phyloP scores from a whole-genome alignment of 2,113 vertebrate genomes.

The Tamias sibiricus region DNA sequence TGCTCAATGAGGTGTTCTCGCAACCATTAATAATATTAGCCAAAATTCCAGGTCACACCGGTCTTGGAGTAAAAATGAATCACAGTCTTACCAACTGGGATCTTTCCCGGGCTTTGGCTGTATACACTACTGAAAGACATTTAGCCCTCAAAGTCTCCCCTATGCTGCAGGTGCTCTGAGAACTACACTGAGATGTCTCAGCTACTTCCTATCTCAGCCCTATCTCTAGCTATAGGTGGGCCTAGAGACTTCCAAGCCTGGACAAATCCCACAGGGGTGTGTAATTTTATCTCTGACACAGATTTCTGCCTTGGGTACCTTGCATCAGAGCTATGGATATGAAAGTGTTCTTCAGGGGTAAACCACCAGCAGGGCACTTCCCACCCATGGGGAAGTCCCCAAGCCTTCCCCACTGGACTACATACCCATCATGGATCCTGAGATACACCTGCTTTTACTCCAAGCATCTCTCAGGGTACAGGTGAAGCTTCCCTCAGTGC shows the following conservation, averaged over 20 bases:
- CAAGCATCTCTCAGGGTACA: not conserved
- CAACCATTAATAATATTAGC: slow-evolving; percentile 16
- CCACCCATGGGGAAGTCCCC: not conserved
- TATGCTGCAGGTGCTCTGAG: not conserved
- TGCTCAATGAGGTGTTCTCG: slow-evolving; percentile 11
- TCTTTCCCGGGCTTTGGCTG: not conserved
- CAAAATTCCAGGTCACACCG: not conserved
- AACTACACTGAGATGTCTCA: not conserved
- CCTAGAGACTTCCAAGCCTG: not conserved
- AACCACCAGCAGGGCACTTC: not conserved
- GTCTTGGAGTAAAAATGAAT: not conserved
- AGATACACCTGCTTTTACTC: not conserved
- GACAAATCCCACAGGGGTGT: not conserved
- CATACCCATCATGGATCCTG: not conserved
- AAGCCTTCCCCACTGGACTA: not conserved
- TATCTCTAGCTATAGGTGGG: not conserved
- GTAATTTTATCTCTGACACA: not conserved
- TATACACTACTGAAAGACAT: not conserved
- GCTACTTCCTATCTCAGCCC: not conserved
- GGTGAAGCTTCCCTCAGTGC: not conserved
- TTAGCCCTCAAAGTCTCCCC: not conserved
- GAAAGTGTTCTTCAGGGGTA: not conserved
- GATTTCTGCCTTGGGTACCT: not conserved
- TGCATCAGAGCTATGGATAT: not conserved
- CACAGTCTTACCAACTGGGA: not conserved